These are phyloP conservation scores for Drosophila quinaria DNA, from an alignment of 2,888 invertebrate genomes.

Conservation along the genomic window DNA sequence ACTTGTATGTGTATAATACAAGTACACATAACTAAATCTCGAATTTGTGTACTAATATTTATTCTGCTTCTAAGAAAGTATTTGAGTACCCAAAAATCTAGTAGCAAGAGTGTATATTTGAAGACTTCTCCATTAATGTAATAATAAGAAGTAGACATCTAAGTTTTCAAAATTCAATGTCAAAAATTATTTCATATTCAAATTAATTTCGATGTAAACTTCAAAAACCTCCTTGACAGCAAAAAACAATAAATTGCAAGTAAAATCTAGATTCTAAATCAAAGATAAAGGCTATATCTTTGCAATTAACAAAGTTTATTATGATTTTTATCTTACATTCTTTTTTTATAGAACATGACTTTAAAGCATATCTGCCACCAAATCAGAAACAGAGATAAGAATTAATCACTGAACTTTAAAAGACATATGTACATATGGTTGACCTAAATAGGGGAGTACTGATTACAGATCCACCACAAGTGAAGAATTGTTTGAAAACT, in stretches of 20 bases:
- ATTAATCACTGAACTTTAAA: too few relatives aligned
- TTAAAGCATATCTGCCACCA: background rate
- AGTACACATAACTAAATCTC: background rate
- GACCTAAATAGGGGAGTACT: too few relatives aligned
- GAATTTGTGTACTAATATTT: background rate
- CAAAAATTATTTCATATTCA: background rate
- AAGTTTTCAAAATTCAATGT: background rate
- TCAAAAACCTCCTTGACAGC: too few relatives aligned
- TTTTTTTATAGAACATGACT: background rate
- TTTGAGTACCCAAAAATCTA: too few relatives aligned
- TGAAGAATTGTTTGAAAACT: too few relatives aligned
- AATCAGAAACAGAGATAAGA: background rate
- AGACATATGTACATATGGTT: too few relatives aligned
- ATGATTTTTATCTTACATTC: background rate
- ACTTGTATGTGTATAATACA: background rate
- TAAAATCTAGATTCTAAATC: background rate
- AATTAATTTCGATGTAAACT: too few relatives aligned
- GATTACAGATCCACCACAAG: too few relatives aligned
- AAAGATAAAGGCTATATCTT: background rate
- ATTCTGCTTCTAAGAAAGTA: background rate
- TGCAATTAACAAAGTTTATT: background rate
- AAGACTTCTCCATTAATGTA: background rate
- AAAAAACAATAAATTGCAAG: background rate
- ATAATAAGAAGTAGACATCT: background rate
- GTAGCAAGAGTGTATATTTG: too few relatives aligned